phyloP scores from a whole-genome alignment of 2,113 vertebrate species.

The Pantherophis guttatus region DNA sequence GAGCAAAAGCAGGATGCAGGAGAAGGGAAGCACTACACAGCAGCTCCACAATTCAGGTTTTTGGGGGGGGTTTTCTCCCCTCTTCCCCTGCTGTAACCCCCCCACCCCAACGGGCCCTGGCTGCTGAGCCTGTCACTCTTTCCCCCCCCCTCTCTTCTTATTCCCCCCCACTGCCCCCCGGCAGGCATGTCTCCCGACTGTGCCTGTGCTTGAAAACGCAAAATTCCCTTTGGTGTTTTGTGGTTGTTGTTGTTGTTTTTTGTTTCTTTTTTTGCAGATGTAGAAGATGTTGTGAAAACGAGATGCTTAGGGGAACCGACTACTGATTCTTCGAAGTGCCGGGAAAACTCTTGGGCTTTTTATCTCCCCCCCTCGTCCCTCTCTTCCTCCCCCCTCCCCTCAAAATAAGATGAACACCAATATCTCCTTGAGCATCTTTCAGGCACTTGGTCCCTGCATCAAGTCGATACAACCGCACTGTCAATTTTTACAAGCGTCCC shows the following conservation, averaged over 20 bases:
- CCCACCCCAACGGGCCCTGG: conserved; percentile 61
- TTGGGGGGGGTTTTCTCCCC: neutral
- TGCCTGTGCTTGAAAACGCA: conserved; percentile 26
- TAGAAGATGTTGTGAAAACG: neutral
- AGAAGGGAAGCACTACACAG: conserved; percentile 74
- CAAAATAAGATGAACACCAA: neutral
- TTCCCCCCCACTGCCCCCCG: too few species aligned
- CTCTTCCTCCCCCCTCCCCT: too few species aligned
- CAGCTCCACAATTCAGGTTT: conserved; percentile 65
- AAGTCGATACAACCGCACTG: conserved; percentile 54
- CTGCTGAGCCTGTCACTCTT: conserved; percentile 67
- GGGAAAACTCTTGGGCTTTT: neutral
- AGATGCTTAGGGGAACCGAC: neutral
- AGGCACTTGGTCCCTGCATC: conserved; percentile 63
- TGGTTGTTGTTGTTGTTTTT: too few species aligned
- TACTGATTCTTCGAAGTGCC: neutral
- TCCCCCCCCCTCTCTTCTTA: conserved; percentile 34
- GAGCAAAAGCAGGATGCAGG: conserved; percentile 63
- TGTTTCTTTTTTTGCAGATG: conserved; percentile 1
- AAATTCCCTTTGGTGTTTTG: conserved; percentile 43
- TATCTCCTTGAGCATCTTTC: neutral
- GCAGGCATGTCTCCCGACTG: neutral
- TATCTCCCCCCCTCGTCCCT: too few species aligned
- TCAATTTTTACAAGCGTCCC: conserved; percentile 56
- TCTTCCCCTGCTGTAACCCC: too few species aligned